Evolutionary conservation across 2,113 vertebrate species (phyloP).

Genomic region (Penelope pileata): DNA sequence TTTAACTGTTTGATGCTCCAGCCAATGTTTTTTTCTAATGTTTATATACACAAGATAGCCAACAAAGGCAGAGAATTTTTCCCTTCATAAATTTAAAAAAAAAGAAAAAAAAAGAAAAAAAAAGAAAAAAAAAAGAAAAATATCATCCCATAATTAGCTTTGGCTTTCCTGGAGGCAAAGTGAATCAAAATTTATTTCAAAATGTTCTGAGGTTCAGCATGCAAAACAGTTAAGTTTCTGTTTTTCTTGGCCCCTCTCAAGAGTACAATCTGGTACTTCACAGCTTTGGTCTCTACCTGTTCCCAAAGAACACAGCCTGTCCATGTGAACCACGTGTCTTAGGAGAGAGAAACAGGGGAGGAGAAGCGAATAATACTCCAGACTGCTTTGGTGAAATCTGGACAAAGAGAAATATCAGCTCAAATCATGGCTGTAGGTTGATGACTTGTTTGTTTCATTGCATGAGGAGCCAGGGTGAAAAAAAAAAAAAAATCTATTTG

Average conservation of each 20-base stretch:
- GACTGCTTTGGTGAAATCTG: constrained; percentile 44
- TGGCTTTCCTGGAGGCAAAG: neutral
- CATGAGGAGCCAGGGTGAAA: constrained; percentile 23
- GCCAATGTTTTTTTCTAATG: neutral
- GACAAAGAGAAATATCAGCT: constrained; percentile 30
- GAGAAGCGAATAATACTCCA: constrained; percentile 3
- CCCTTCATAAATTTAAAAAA: neutral
- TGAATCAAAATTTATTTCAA: constrained; percentile 7
- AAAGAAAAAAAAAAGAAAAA: neutral
- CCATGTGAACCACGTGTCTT: neutral
- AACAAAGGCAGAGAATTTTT: neutral
- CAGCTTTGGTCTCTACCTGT: constrained; percentile 17
- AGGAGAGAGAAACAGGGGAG: constrained; percentile 24
- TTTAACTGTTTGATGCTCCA: neutral
- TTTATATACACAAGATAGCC: neutral
- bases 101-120: neutral
- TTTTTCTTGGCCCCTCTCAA: constrained; percentile 32
- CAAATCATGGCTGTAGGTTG: neutral
- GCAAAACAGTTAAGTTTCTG: constrained; percentile 36
- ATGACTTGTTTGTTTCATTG: constrained; percentile 24
- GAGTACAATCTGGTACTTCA: neutral
- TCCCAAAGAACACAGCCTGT: neutral
- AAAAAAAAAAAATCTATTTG: constrained; percentile 41
- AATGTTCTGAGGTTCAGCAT: neutral
- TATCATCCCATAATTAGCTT: neutral